Evolutionary conservation across 1,140 invertebrate species (phyloP), one percentile per base, ranked within the genome.

Genomic region (Chlorops oryzae): DNA sequence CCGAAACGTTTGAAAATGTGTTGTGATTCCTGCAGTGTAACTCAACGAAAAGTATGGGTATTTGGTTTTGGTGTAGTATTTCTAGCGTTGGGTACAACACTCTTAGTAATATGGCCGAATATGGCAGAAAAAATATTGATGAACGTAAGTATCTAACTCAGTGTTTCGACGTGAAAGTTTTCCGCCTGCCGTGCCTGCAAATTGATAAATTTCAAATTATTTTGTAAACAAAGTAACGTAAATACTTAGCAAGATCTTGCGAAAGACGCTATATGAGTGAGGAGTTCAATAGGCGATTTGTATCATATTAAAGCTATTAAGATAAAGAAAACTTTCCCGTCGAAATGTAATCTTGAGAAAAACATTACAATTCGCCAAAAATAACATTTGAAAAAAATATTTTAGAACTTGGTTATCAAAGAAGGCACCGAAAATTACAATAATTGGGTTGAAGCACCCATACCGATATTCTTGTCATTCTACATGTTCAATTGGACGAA

Each of bases 401-500:
- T n/a, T n/a, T n/a, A 86, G 83, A 73, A 85, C 77, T 65, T 88
- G 45, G 65, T 65, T 23, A 59, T 88, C 47, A 64, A 74, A 15
- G 77, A 77, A 13, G 72, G 70, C 15, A 84, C 85, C 1, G 74
- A 75, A 37, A 79, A 78, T 45, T 88, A 76, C 63, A 52, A 75
- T 5, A 74, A 83, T 44, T 92, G 88, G 88, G 73, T 81, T 55
- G 78, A 82, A 56, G 86, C 85, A 0, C 81, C 86, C 0, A 78
- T 90, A 37, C 87, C 88, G 0, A 83, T 91, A 72, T 84, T 81
- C 61, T 78, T 91, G n/a, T 81, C 84, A 51, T 77, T 90, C 49
- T 82, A 85, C 64, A 74, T 90, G 49, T 92, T 86, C 63, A 90
- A 92, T 68, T 90, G 87, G 86, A 90, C 86, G 0, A 91, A 92